phyloP scores from a whole-genome alignment of 2,888 invertebrate genomes.

The Aspidiotus rigidus region DNA sequence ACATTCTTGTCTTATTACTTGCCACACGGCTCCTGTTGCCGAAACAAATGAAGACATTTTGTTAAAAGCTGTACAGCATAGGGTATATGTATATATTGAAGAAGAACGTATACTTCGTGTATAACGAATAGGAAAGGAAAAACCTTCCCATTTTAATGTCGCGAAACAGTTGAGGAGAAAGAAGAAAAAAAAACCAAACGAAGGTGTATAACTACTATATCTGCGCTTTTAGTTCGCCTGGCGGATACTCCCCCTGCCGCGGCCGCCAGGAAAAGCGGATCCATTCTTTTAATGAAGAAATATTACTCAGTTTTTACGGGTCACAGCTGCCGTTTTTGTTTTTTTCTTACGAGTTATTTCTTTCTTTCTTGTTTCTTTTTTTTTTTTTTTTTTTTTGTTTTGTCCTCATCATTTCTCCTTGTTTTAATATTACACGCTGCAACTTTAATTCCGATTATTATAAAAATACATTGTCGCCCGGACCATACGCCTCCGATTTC shows the following conservation, averaged over 20 bases:
- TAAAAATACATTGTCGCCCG: neutral
- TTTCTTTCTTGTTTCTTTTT: neutral
- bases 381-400: neutral
- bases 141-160: constrained; percentile 10
- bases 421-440: neutral
- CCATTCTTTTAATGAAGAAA: constrained; percentile 34
- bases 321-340: constrained; percentile 30
- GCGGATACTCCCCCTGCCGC: constrained; percentile 6
- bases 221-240: constrained; percentile 21
- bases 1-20: constrained; percentile 29
- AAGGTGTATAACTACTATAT: constrained; percentile 25
- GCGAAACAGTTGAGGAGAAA: constrained; percentile 1
- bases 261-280: constrained; percentile 13
- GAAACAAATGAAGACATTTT: constrained; percentile 33
- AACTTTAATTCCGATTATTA: constrained; percentile 18
- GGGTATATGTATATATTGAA: no score
- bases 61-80: constrained; percentile 23
- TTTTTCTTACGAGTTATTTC: neutral
- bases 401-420: constrained; percentile 11
- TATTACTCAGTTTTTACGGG: constrained; percentile 33
- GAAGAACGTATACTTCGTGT: neutral
- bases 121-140: constrained; percentile 25
- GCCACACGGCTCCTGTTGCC: constrained; percentile 21
- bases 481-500: neutral
- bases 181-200: constrained; percentile 8